Base-by-base conservation (phyloP, 37 sponge, comb jelly and placozoan species). In the Spongilla lacustris region DNA sequence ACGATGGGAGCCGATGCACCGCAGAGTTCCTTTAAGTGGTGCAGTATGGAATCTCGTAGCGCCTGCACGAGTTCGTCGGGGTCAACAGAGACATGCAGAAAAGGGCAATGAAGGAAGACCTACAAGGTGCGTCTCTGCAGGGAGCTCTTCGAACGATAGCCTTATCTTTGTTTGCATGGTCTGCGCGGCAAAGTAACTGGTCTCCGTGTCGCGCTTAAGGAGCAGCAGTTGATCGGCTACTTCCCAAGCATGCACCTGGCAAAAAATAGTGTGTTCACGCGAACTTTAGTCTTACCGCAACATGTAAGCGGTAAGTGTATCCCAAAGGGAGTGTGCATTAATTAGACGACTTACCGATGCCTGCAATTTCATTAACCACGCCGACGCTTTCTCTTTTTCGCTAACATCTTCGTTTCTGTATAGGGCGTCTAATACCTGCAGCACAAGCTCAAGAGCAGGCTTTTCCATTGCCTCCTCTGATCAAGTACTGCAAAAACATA, bases 101-200 rank as follows among this genome's bases (percentile, higher is more conserved):
- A 72, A 23, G 27, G 73, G 73, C 21, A 32, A 21, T 0, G 30
- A 32, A 13, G 1, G 73, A 32, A 72, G 73, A 85, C 89, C 79
- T 23, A 92, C 93, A 24, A 36, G 24, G 30, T 91, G 92, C 24
- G 95, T 86, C 9, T 87, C 82, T 19, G 79, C 70, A 24, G 97
- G 92, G 22, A 96, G 88, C 77, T 96, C 92, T 2, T 89, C 69
- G 67, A 91, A 96, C 26, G 77, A 78, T 66, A 67, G 85, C 33
- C 87, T 67, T 35, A 95, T 81, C 74, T 96, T 96, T 35, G 84
- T 84, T 68, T 88, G 88, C 97, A 96, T 96, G 76, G 97, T 94
- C 69, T 94, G 92, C n/a, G 97, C 97, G 26, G 97, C 97, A 87
- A 94, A 96, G 69, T 91, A 85, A 73, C 92, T 89, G 27, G 86